These are phyloP conservation scores for Atta texana DNA, from an alignment of 1,140 invertebrate genomes.

Conservation along the genomic window DNA sequence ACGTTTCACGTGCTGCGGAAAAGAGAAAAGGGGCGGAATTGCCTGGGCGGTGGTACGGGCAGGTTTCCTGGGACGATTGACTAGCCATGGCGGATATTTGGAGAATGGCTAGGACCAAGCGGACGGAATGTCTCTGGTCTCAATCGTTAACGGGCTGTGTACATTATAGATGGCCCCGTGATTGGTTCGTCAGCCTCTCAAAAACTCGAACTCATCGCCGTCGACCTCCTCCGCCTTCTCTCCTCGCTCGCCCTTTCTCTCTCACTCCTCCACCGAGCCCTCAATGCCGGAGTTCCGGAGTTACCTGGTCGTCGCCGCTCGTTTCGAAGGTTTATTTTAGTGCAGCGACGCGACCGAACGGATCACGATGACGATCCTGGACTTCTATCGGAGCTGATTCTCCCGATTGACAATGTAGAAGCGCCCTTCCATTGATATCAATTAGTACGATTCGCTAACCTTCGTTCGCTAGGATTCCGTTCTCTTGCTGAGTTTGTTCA, in stretches of 20 bases:
- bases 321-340: constrained; percentile 75
- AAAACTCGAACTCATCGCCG: constrained; percentile 78
- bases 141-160: constrained; percentile 82
- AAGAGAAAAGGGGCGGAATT: constrained; percentile 72
- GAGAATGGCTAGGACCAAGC: constrained; percentile 76
- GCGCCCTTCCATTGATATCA: constrained; percentile 75
- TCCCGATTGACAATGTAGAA: constrained; percentile 74
- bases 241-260: constrained; percentile 22
- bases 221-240: constrained; percentile 55
- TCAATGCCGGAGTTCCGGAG: constrained; percentile 34
- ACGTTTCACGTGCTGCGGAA: constrained; percentile 64
- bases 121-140: constrained; percentile 75
- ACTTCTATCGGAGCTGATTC: constrained; percentile 53
- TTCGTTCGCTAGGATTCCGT: constrained; percentile 43
- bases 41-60: constrained; percentile 39
- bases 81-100: constrained; percentile 73
- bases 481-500: constrained; percentile 48
- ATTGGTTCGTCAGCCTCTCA: constrained; percentile 84
- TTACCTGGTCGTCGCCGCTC: constrained; percentile 61
- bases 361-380: constrained; percentile 34
- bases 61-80: constrained; percentile 73
- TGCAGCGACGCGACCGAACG: constrained; percentile 43
- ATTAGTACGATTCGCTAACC: constrained; percentile 71
- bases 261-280: constrained; percentile 30
- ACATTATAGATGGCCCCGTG: constrained; percentile 83